Conservation (phyloP, 2,113 vertebrate genomes). For the Neogale vison region DNA sequence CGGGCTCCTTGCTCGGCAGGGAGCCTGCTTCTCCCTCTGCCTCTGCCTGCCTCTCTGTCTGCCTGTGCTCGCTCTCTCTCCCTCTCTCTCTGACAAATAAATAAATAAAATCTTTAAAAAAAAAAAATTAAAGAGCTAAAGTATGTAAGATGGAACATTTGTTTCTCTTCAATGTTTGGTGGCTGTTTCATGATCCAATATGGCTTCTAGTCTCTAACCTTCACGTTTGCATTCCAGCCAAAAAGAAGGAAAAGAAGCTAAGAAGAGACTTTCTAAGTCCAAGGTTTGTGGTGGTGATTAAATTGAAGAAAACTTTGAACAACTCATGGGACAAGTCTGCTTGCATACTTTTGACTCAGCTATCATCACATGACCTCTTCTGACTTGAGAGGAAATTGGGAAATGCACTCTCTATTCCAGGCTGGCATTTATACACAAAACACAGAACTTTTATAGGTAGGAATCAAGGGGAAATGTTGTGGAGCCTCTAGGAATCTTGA, state of each 20-base stretch:
- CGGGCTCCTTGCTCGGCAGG: no score
- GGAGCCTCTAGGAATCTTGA: not conserved
- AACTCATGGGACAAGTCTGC: not conserved
- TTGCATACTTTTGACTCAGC: not conserved
- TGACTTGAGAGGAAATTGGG: not conserved
- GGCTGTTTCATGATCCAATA: not conserved
- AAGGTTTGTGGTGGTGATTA: not conserved
- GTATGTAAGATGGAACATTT: not conserved
- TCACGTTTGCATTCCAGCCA: not conserved
- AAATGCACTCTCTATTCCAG: not conserved
- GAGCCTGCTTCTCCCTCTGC: no score
- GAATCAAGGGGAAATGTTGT: not conserved
- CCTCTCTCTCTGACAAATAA: no score
- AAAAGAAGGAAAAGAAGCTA: not conserved
- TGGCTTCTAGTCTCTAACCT: not conserved
- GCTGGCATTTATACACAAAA: not conserved
- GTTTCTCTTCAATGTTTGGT: not conserved
- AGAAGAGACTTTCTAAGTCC: fast-evolving
- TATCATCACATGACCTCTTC: not conserved
- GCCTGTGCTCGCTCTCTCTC: no score
- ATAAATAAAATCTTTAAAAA: no score
- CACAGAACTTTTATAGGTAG: not conserved
- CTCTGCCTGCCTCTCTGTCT: no score
- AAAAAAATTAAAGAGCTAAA: not conserved
- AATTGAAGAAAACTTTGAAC: not conserved